phyloP scores from a whole-genome alignment of 2,888 invertebrate genomes.

The Gastracanthus pulcherrimus region DNA sequence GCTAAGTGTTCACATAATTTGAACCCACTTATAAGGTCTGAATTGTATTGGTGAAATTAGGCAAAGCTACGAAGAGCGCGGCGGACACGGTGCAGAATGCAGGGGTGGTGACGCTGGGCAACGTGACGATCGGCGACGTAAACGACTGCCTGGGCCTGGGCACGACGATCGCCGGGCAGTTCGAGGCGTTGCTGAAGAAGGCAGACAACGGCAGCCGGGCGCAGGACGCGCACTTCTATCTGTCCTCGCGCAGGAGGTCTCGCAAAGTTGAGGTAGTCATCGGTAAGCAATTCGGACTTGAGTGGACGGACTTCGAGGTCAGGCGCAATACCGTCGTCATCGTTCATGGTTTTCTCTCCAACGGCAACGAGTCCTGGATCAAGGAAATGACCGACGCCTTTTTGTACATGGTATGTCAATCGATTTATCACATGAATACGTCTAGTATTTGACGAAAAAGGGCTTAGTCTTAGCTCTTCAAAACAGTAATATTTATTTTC shows the following conservation, averaged over 20 bases:
- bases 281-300: conserved; percentile 79
- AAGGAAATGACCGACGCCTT: conserved; percentile 81
- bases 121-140: not conserved
- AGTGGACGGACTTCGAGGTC: conserved; percentile 81
- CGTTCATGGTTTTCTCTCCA: conserved; percentile 83
- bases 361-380: conserved; percentile 82
- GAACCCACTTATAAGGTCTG: no score
- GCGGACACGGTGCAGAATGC: not conserved
- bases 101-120: not conserved
- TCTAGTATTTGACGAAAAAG: no score
- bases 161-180: conserved; percentile 68
- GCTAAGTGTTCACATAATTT: not conserved
- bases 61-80: not conserved
- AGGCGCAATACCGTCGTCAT: conserved; percentile 80
- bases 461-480: no score
- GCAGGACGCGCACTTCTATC: conserved; percentile 79
- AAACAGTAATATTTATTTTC: no score
- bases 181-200: conserved; percentile 78
- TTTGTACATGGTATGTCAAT: conserved; percentile 78
- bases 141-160: conserved; percentile 79
- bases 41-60: not conserved
- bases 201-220: conserved; percentile 76
- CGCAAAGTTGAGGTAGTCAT: conserved; percentile 76
- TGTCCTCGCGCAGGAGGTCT: conserved; percentile 77
- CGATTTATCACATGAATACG: not conserved